Conservation (phyloP, 2,888 invertebrate genomes). For the Teleogryllus oceanicus region DNA sequence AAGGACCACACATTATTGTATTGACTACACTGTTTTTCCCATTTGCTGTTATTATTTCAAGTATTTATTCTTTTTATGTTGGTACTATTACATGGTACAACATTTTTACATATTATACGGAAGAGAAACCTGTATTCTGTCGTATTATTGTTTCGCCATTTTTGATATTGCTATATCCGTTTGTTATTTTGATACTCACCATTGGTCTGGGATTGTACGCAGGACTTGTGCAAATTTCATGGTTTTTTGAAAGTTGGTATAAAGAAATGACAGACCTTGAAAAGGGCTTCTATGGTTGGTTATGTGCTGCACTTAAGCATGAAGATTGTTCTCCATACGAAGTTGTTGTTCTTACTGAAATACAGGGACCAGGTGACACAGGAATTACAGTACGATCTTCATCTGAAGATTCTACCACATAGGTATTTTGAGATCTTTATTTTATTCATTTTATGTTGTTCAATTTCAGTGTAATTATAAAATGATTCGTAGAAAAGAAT, state of each 20-base stretch:
- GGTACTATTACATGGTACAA: conserved; percentile 76
- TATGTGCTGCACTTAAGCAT: conserved; percentile 62
- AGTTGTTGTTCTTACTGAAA: conserved; percentile 61
- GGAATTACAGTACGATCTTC: conserved; percentile 44
- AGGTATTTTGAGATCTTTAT: background rate
- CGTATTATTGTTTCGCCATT: conserved; percentile 64
- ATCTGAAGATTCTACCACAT: conserved; percentile 44
- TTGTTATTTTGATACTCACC: conserved; percentile 63
- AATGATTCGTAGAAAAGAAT: background rate
- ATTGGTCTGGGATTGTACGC: conserved; percentile 65
- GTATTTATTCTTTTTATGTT: conserved; percentile 67
- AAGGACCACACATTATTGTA: conserved; percentile 64
- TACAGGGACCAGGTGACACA: conserved; percentile 36
- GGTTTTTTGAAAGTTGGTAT: conserved; percentile 65
- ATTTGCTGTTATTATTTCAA: conserved; percentile 61
- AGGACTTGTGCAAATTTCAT: conserved; percentile 64
- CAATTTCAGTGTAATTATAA: background rate
- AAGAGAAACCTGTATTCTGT: conserved; percentile 61
- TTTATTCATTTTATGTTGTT: background rate
- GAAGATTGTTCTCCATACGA: conserved; percentile 75
- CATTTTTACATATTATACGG: conserved; percentile 64
- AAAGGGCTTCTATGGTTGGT: conserved; percentile 76
- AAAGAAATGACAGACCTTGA: conserved; percentile 70
- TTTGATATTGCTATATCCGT: conserved; percentile 65
- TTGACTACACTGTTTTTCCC: conserved; percentile 64